Evolutionary conservation across 2,888 invertebrate genomes (phyloP).

Genomic region (Drosophila phalerata): DNA sequence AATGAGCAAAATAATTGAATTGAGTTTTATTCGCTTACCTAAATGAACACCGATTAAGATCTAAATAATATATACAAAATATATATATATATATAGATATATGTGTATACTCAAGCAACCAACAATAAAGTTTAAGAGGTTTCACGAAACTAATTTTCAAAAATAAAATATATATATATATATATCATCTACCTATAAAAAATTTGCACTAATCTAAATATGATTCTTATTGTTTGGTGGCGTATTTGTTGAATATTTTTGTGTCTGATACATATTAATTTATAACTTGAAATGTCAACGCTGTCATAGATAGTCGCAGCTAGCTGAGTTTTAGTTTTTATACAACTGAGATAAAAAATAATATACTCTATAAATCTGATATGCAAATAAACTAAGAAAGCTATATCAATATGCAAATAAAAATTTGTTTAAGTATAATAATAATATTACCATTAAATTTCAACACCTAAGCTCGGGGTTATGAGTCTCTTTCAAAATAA

Average conservation of each 20-base stretch:
- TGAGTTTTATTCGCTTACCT: conserved; percentile 55
- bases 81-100: no score
- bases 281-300: conserved; percentile 1
- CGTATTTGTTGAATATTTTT: not conserved
- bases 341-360: no score
- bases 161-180: not conserved
- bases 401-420: no score
- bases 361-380: no score
- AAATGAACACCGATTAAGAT: conserved; percentile 30
- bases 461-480: no score
- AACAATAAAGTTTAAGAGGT: not conserved
- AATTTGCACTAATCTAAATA: not conserved
- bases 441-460: no score
- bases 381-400: no score
- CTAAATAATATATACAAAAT: not conserved
- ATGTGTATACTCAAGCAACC: not conserved
- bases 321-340: not conserved
- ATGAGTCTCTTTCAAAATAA: no score
- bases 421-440: no score
- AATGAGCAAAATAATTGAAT: conserved; percentile 72
- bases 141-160: conserved; percentile 10
- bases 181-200: not conserved
- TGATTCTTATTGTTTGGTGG: conserved; percentile 2
- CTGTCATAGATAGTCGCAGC: conserved; percentile 1
- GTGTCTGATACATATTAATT: not conserved